Percentiles rank a stretch among this genome's conserved stretches.
Evolutionary conservation across 2,888 invertebrate species (phyloP).

Genomic region (Lamproptera curius): DNA sequence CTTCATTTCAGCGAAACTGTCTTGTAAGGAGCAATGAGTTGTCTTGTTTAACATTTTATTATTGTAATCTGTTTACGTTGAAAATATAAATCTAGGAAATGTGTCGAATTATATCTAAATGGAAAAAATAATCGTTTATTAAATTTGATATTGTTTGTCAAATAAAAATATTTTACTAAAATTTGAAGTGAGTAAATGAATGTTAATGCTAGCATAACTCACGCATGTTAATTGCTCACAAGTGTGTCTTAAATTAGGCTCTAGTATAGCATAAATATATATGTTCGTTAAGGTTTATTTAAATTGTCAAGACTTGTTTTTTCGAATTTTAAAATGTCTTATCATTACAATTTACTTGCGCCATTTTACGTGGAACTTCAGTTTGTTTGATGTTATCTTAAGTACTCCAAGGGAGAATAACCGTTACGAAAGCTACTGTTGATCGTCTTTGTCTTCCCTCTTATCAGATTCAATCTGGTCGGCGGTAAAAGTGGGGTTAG

Average conservation of each 20-base stretch:
- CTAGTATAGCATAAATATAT: background rate
- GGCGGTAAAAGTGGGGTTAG: conserved; percentile 48
- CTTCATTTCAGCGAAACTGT: conserved; percentile 2
- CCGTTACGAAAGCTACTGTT: background rate
- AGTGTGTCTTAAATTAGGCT: too few species aligned
- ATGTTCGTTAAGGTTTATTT: background rate
- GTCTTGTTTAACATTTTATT: conserved; percentile 1
- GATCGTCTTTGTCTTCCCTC: conserved; percentile 5
- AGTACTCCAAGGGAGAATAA: background rate
- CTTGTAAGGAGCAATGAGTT: background rate
- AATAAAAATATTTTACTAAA: too few species aligned
- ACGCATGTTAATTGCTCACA: too few species aligned
- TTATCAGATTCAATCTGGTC: conserved; percentile 50
- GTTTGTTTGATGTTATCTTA: background rate
- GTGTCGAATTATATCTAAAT: background rate
- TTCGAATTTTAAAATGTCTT: background rate
- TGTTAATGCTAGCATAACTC: too few species aligned
- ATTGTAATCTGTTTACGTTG: conserved; percentile 2
- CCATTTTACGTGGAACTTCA: background rate
- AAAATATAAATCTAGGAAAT: background rate
- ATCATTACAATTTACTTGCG: background rate
- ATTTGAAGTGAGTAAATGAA: too few species aligned
- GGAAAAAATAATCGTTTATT: too few species aligned
- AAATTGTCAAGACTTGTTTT: too few species aligned
- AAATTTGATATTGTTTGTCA: too few species aligned